These are phyloP conservation scores for Blastobasis lacticolella DNA, from an alignment of 2,888 invertebrate species.

Conservation along the genomic window DNA sequence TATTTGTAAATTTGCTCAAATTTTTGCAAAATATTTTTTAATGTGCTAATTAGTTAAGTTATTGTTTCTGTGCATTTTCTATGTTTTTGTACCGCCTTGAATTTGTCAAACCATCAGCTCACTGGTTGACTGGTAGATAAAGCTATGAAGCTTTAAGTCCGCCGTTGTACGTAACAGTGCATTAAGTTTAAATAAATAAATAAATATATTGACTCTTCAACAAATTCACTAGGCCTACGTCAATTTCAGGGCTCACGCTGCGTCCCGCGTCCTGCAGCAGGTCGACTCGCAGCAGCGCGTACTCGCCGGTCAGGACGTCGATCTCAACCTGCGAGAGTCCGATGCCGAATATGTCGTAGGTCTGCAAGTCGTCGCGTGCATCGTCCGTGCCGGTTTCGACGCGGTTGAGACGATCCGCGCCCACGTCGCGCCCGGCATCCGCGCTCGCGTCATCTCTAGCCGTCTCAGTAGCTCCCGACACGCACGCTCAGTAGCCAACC, in stretches of 20 bases:
- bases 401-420: slow-evolving; percentile 32
- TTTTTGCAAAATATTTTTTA: too few species aligned
- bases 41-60: too few species aligned
- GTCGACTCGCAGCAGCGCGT: slow-evolving; percentile 76
- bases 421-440: slow-evolving; percentile 65
- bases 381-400: slow-evolving; percentile 61
- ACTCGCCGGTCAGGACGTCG: slow-evolving; percentile 84
- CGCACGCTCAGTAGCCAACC: slow-evolving; percentile 26
- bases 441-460: slow-evolving; percentile 53
- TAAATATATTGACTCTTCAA: slow-evolving; percentile 5
- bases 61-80: too few species aligned
- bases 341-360: slow-evolving; percentile 67
- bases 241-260: slow-evolving; percentile 80
- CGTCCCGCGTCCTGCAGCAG: slow-evolving; percentile 80
- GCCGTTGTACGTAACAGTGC: too few species aligned
- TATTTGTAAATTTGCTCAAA: too few species aligned
- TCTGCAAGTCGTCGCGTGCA: slow-evolving; percentile 54
- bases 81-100: too few species aligned
- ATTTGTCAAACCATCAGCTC: too few species aligned
- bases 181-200: too few species aligned
- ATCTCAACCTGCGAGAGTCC: slow-evolving; percentile 80
- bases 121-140: too few species aligned
- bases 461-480: slow-evolving; percentile 33
- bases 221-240: slow-evolving; percentile 76
- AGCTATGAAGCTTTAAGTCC: too few species aligned